Evolutionary conservation across 2,113 vertebrate genomes (phyloP).

Genomic region (Excalfactoria chinensis): DNA sequence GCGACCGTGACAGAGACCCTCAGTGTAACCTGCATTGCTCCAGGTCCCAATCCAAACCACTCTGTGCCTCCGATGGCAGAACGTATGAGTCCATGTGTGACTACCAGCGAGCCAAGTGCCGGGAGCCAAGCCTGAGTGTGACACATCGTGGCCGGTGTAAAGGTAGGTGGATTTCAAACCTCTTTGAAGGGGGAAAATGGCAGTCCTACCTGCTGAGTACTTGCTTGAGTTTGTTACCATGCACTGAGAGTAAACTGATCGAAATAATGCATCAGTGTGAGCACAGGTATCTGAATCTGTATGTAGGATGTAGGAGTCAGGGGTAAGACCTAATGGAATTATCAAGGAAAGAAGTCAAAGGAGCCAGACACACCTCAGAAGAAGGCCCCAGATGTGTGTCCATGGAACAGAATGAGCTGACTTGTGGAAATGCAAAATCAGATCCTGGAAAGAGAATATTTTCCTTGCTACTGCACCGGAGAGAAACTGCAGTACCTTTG

Average conservation of each 20-base stretch:
- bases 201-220: rapidly evolving
- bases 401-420: background rate
- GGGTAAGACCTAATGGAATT: background rate
- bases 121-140: slow-evolving; percentile 84
- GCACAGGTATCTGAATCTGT: background rate
- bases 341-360: background rate
- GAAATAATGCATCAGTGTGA: background rate
- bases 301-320: background rate
- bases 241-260: background rate
- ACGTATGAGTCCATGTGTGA: slow-evolving; percentile 94
- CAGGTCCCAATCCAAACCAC: slow-evolving; percentile 86
- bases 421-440: background rate
- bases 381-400: background rate
- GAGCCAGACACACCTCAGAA: background rate
- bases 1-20: slow-evolving; percentile 86
- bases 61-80: slow-evolving; percentile 93
- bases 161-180: slow-evolving; percentile 78
- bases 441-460: background rate
- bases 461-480: background rate
- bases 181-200: background rate
- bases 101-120: slow-evolving; percentile 95
- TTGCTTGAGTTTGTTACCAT: background rate
- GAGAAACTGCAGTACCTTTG: background rate
- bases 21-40: slow-evolving; percentile 91
- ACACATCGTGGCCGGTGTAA: slow-evolving; percentile 90